These are phyloP conservation scores for Prionace glauca DNA, from an alignment of 2,797 vertebrate genomes.

Conservation along the genomic window DNA sequence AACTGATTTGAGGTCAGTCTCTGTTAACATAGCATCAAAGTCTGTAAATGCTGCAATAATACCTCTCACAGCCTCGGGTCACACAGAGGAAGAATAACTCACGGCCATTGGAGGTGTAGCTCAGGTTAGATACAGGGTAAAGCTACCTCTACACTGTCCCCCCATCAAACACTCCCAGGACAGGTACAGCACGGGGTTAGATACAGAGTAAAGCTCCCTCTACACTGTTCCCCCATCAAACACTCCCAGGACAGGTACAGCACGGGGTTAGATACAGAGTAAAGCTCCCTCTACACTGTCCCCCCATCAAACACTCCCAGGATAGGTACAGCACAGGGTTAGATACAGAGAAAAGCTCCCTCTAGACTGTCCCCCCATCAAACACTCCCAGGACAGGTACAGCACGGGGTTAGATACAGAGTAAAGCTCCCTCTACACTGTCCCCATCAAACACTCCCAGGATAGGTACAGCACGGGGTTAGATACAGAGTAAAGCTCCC, in stretches of 20 bases:
- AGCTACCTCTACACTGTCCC: background rate
- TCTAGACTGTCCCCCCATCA: background rate
- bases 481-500: background rate
- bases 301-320: background rate
- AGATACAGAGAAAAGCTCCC: background rate
- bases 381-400: too few relatives aligned
- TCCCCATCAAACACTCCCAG: background rate
- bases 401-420: background rate
- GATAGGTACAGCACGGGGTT: background rate
- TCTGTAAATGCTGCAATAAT: background rate
- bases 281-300: background rate
- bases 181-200: background rate
- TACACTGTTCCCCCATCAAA: background rate
- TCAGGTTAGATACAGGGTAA: too few relatives aligned
- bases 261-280: background rate
- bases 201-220: background rate
- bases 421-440: background rate
- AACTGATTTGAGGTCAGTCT: constrained; percentile 21
- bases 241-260: background rate
- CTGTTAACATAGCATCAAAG: background rate
- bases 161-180: background rate
- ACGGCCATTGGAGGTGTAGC: too few relatives aligned
- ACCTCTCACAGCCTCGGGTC: too few relatives aligned
- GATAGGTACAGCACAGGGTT: too few relatives aligned
- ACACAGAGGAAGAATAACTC: background rate